Evolutionary conservation across 2,797 vertebrate species (phyloP), one percentile per base, ranked within the genome.

Genomic region (Coregonus ussuriensis): DNA sequence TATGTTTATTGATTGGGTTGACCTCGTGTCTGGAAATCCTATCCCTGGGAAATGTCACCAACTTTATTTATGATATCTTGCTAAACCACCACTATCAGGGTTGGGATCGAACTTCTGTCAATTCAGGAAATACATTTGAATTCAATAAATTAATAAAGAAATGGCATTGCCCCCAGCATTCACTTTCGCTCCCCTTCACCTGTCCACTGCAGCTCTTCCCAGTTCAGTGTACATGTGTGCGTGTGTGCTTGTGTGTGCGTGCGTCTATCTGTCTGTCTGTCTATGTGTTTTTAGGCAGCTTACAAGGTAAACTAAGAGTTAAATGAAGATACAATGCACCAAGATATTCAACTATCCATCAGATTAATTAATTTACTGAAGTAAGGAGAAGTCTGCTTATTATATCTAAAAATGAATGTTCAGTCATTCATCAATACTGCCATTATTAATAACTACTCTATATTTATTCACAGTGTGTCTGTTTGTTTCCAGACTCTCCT

Each of bases 241-340:
- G 54, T 71, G 65, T 80, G 78, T 63, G 59, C 15, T 9, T 53
- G 52, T 74, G 54, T 80, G 51, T 74, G 63, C 51, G 63, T 53
- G 72, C 67, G 66, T 65, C 54, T 74, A 72, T 79, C 74, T 74
- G 76, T 25, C 51, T 25, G 25, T 25, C 31, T 33, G 2, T 33
- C 31, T 33, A 7, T 47, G 77, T 41, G 29, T 11, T 47, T 47
- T 47, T 47, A 47, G 9, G 9, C 41, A 47, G 9, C 9, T 47
- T 37, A 37, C 5, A 1, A 37, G 35, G 35, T 35, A 6, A 37
- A 37, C 37, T 37, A 6, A 37, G 37, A 47, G 41, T 9, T 47
- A 47, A 11, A 47, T 47, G 41, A 47, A 47, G 9, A 47, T 2
- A 47, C 9, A 47, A 9, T 47, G 41, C 41, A 2, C 41, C 7